Percentiles rank a stretch among this genome's conserved stretches.
phyloP scores from a whole-genome alignment of 2,797 vertebrate species.

The Brachymystax lenok region DNA sequence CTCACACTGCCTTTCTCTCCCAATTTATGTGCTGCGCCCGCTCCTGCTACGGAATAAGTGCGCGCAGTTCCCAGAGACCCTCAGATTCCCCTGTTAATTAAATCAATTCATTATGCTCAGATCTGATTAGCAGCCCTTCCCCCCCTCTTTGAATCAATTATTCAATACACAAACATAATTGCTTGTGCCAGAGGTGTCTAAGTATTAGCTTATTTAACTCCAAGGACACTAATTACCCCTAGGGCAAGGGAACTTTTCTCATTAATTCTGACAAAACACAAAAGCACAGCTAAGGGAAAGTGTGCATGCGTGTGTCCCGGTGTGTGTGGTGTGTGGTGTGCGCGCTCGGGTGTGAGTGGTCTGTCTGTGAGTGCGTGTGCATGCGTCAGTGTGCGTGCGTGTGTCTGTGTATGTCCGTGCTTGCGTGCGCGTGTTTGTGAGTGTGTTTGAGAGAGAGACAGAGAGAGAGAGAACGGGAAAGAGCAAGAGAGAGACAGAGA shows the following conservation, averaged over 20 bases:
- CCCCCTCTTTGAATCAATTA: slow-evolving; percentile 99
- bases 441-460: slow-evolving; percentile 31
- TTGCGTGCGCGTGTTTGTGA: slow-evolving; percentile 1
- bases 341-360: slow-evolving; percentile 41
- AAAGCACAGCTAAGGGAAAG: slow-evolving; percentile 97
- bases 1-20: slow-evolving; percentile 79
- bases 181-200: slow-evolving; percentile 99
- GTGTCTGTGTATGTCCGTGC: slow-evolving; percentile 9
- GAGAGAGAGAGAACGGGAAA: slow-evolving; percentile 35
- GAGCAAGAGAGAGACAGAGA: slow-evolving; percentile 26
- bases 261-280: slow-evolving; percentile 99
- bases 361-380: slow-evolving; percentile 61
- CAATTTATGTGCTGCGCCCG: slow-evolving; percentile 83
- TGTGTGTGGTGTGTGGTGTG: slow-evolving; percentile 45
- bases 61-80: slow-evolving; percentile 96
- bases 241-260: slow-evolving; percentile 99
- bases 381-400: slow-evolving; percentile 38
- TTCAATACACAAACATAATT: slow-evolving; percentile 99
- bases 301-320: slow-evolving; percentile 70
- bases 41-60: slow-evolving; percentile 88
- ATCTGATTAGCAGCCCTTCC: slow-evolving; percentile 99
- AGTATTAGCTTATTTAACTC: slow-evolving; percentile 99
- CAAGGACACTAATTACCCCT: slow-evolving; percentile 99
- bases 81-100: slow-evolving; percentile 99
- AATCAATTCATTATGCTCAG: slow-evolving; percentile 99